Conservation (phyloP, 2,888 invertebrate species). For the Litoditis marina region DNA sequence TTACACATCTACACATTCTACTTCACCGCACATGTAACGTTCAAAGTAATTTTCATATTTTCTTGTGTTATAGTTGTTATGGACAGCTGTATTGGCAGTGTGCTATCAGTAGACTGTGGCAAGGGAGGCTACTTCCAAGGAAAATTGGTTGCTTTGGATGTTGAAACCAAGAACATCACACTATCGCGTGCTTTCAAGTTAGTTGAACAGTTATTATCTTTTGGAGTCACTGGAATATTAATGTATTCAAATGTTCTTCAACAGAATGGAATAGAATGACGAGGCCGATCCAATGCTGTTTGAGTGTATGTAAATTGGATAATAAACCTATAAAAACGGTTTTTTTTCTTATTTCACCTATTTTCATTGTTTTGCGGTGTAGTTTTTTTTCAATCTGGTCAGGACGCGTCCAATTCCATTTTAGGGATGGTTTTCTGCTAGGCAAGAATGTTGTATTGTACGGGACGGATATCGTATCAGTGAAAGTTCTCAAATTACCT, state of each 20-base stretch:
- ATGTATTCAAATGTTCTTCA: neutral
- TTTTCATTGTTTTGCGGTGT: too few species aligned
- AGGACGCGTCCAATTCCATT: neutral
- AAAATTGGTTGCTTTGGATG: slow-evolving; percentile 29
- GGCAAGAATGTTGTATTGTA: slow-evolving; percentile 3
- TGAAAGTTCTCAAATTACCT: slow-evolving; percentile 9
- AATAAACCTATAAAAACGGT: too few species aligned
- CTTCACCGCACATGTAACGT: too few species aligned
- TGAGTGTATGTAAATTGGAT: too few species aligned
- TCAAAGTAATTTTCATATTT: neutral
- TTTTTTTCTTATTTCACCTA: too few species aligned
- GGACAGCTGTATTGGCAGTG: slow-evolving; percentile 28
- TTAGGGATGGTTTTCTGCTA: slow-evolving; percentile 9
- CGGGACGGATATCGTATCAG: neutral
- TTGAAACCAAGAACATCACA: slow-evolving; percentile 19
- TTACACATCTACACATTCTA: too few species aligned
- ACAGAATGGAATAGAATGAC: too few species aligned
- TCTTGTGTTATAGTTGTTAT: slow-evolving; percentile 1
- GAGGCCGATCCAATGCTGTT: too few species aligned
- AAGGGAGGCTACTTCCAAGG: slow-evolving; percentile 37
- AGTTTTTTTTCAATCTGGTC: too few species aligned
- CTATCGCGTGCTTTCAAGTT: slow-evolving; percentile 31
- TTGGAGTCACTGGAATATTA: neutral
- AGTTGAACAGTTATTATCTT: neutral
- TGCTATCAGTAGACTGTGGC: slow-evolving; percentile 43